Evolutionary conservation across 1,140 invertebrate species (phyloP), one percentile per base, ranked within the genome.

Genomic region (Bombus huntii): DNA sequence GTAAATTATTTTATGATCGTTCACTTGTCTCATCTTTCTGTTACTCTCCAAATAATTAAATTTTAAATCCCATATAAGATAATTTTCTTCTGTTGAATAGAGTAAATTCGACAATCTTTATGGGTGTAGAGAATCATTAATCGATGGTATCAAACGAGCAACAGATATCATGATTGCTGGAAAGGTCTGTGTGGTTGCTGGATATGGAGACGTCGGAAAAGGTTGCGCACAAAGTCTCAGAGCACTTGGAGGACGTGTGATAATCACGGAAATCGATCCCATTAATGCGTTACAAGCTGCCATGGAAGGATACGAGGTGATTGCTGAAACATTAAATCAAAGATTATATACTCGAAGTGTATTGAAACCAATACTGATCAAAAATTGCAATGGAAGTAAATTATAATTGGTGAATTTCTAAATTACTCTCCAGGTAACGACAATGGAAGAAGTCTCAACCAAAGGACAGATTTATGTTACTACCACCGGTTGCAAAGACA

Each of bases 101-200:
- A 99, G 99, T 95, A 99, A 99, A 96, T 99, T 99, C 96, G 99
- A 99, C 95, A 99, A 99, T 94, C 95, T 99, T 44, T 99, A 99
- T 95, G 99, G 99, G 86, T 99, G 99, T 92, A 97, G 99, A 80
- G 99, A 99, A 95, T 99, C 99, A 4, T 95, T 99, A 15, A 98
- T 99, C 87, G 99, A 99, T 96, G 99, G 99, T 81, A 99, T 99
- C 89, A 99, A 99, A 95, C 96, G 99, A 89, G 99, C 99, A 68
- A 99, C 99, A 47, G 99, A 99, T 93, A 97, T 99, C 12, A 99
- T 99, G 99, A 97, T 99, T 87, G 99, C 99, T 87, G 99, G 99
- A 31, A 99, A 99, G 96, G 98, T 99, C 5, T 98, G 98, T 93
- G 97, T 99, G 34, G 99, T 99, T 1, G 99, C 98, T 92, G 99